Evolutionary conservation across 1,140 invertebrate genomes (phyloP), one percentile per base, ranked within the genome.

Genomic region (Drosophila fuyamai): DNA sequence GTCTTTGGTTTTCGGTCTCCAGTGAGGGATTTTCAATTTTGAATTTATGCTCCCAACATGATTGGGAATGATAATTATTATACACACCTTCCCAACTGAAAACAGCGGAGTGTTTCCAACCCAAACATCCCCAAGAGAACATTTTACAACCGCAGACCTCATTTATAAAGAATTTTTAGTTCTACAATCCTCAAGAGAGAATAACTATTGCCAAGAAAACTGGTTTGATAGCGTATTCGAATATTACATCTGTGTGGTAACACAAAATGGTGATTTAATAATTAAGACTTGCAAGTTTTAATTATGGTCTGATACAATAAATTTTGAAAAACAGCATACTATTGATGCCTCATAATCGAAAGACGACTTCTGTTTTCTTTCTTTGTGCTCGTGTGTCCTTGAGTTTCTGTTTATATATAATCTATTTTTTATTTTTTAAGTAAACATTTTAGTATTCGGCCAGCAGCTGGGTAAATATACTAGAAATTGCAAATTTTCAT

Each of bases 1-100:
- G 59, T 53, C 61, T 61, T 48, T 29, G 46, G 46, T 48, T 23
- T 48, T 16, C 14, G 8, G n/a, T 38, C 43, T 40, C 48, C 62
- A 47, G 35, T 10, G 41, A 75, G 59, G 12, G 44, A 83, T 67
- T 83, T 76, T 84, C 51, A 58, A 78, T 73, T 60, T 58, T 59
- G 18, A 54, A 74, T 54, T 27, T 40, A 46, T 57, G 13, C 53
- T 50, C 10, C 18, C 36, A 9, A 27, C 36, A 9, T 70, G 36
- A 58, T 70, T 70, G 67, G 67, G 36, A 43, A 48, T 50, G 58
- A 41, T 50, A 48, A 72, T 72, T 58, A 71, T 44, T 46, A 32
- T 27, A 29, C 12, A 32, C 27, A 29, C 12, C 29, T 29, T 32
- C 9, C 29, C n/a, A 35, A 13, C 9, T n/a, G 23, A 10, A 56